Conservation (phyloP, 2,113 vertebrate genomes). For the Esox niger region DNA sequence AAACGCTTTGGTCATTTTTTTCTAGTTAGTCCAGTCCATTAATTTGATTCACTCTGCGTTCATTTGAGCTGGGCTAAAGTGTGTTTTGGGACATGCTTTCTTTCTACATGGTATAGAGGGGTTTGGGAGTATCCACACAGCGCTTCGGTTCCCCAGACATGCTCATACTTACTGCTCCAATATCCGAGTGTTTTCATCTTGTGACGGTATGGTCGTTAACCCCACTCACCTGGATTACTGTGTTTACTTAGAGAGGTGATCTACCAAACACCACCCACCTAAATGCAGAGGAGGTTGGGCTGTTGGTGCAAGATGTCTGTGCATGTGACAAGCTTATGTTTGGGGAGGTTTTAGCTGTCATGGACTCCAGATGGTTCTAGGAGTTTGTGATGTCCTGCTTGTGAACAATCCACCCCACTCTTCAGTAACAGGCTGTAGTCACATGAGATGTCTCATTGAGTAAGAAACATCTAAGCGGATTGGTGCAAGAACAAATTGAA, state of each 20-base stretch:
- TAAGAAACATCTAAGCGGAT: not conserved
- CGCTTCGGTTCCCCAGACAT: not conserved
- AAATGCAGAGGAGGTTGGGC: conserved; percentile 22
- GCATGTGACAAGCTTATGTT: conserved; percentile 10
- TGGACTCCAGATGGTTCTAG: conserved; percentile 15
- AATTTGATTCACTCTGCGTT: too few relatives aligned
- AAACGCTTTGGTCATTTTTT: too few relatives aligned
- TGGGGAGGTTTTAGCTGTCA: conserved; percentile 14
- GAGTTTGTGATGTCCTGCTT: conserved; percentile 15
- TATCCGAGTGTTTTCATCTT: not conserved
- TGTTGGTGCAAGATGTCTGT: conserved; percentile 21
- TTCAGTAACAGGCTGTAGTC: conserved; percentile 3
- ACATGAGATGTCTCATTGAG: not conserved
- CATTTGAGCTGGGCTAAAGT: too few relatives aligned
- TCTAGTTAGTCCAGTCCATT: too few relatives aligned
- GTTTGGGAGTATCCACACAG: too few relatives aligned
- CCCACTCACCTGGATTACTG: not conserved
- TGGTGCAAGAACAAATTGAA: not conserved
- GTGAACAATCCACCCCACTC: conserved; percentile 10
- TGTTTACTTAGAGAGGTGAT: not conserved
- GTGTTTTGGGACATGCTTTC: too few relatives aligned
- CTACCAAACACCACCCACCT: conserved; percentile 9
- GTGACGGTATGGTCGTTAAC: not conserved
- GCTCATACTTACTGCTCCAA: conserved; percentile 1
- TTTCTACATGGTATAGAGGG: too few relatives aligned